Evolutionary conservation across 2,888 invertebrate genomes (phyloP).

Genomic region (Eilema depressum): DNA sequence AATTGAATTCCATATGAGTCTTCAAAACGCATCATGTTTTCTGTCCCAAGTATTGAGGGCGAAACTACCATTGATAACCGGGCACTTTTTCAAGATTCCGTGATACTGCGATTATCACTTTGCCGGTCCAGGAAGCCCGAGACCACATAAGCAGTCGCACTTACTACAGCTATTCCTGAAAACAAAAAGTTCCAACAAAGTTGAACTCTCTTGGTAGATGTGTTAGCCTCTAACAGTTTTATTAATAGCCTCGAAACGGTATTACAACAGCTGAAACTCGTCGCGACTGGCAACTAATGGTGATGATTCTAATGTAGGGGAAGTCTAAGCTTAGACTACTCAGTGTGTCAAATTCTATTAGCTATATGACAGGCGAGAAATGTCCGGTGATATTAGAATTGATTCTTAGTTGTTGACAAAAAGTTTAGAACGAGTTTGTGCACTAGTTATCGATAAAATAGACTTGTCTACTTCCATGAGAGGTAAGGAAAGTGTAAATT

Average conservation of each 20-base stretch:
- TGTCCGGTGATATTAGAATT: neutral
- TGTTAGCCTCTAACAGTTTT: conserved; percentile 46
- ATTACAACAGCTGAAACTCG: conserved; percentile 56
- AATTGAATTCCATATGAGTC: neutral
- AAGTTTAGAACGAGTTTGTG: neutral
- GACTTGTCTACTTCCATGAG: neutral
- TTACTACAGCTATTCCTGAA: neutral
- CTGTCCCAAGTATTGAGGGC: neutral
- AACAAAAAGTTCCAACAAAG: conserved; percentile 5
- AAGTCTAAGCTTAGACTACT: neutral
- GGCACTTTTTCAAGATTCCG: neutral
- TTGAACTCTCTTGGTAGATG: conserved; percentile 16
- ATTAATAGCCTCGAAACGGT: conserved; percentile 56
- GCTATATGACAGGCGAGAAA: neutral
- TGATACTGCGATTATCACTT: neutral
- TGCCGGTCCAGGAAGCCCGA: neutral
- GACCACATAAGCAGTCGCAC: neutral
- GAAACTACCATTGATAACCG: neutral
- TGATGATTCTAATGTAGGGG: conserved; percentile 44
- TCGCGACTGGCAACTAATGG: conserved; percentile 43
- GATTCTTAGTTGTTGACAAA: neutral
- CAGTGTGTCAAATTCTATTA: conserved; percentile 1
- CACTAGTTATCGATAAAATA: no score
- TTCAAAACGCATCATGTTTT: neutral
- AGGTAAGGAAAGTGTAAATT: no score